Evolutionary conservation across 1,140 invertebrate genomes (phyloP).

Genomic region (Grapholita molesta): DNA sequence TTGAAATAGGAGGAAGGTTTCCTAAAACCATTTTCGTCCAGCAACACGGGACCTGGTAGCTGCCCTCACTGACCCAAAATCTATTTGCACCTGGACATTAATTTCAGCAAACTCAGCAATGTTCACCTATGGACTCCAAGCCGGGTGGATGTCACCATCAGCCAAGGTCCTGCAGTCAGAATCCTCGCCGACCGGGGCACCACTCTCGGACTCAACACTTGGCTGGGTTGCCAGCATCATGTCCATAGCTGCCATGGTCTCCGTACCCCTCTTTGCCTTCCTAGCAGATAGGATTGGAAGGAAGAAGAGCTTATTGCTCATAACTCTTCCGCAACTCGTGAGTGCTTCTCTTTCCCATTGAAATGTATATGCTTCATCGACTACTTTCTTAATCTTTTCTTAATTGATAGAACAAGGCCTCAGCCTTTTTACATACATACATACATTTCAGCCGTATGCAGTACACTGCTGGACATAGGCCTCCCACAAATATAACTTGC

Average conservation of each 20-base stretch:
- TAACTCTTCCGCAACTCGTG: constrained; percentile 42
- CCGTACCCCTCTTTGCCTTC: constrained; percentile 40
- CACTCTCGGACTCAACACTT: constrained; percentile 66
- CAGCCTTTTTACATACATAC: no score
- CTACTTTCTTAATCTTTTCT: no score
- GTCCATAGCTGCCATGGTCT: constrained; percentile 51
- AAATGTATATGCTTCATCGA: no score
- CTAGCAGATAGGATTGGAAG: constrained; percentile 66
- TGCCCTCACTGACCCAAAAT: no score
- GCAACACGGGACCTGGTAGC: no score
- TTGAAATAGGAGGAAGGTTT: no score
- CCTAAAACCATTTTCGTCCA: no score
- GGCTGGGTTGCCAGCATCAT: constrained; percentile 72
- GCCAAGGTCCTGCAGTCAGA: constrained; percentile 62
- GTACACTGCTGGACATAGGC: no score
- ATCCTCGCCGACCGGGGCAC: constrained; percentile 54
- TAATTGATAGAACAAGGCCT: constrained; percentile 68
- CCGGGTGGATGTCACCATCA: constrained; percentile 79
- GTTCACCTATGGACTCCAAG: constrained; percentile 71
- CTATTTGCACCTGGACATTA: no score
- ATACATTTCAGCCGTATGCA: no score
- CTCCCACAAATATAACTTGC: no score
- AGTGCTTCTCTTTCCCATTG: not conserved
- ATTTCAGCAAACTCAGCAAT: constrained; percentile 76
- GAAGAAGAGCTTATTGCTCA: constrained; percentile 48